Percentiles rank a stretch among this genome's conserved stretches.
These are phyloP conservation scores for Chlorops oryzae DNA, from an alignment of 1,140 invertebrate species.

Conservation along the genomic window DNA sequence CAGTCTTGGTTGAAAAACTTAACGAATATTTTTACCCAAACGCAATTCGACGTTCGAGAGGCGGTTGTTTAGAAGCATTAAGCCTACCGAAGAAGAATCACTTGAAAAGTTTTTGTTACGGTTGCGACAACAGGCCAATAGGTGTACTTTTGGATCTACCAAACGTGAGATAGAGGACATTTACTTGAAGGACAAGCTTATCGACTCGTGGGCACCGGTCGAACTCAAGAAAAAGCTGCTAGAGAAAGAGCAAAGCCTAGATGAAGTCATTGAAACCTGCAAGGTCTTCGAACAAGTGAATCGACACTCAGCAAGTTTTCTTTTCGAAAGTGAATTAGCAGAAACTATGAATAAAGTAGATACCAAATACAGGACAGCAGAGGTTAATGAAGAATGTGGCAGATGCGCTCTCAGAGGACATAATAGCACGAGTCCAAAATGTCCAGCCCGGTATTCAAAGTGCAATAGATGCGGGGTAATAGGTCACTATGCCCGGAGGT, in stretches of 20 bases:
- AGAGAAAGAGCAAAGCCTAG: neutral
- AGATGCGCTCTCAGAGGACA: constrained; percentile 12
- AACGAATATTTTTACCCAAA: constrained; percentile 23
- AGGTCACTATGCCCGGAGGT: constrained; percentile 16
- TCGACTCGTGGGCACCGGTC: constrained; percentile 17
- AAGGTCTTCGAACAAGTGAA: constrained; percentile 20
- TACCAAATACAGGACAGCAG: no score
- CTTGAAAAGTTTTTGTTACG: constrained; percentile 14
- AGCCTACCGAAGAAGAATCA: neutral
- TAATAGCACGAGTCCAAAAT: constrained; percentile 7
- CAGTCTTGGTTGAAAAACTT: constrained; percentile 2
- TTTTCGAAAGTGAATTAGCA: no score
- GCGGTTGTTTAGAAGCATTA: constrained; percentile 3
- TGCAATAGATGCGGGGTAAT: constrained; percentile 15
- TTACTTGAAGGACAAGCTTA: constrained; percentile 26
- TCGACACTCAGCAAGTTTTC: constrained; percentile 13
- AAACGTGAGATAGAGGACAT: constrained; percentile 26
- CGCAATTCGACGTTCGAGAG: constrained; percentile 20
- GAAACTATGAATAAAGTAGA: no score
- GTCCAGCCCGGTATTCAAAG: constrained; percentile 12
- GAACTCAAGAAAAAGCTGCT: neutral
- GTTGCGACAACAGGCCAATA: constrained; percentile 20
- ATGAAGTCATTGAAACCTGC: constrained; percentile 21
- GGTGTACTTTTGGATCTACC: constrained; percentile 22
- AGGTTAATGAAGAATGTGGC: neutral